phyloP scores from a whole-genome alignment of 2,888 invertebrate genomes.

The Idaea straminata region DNA sequence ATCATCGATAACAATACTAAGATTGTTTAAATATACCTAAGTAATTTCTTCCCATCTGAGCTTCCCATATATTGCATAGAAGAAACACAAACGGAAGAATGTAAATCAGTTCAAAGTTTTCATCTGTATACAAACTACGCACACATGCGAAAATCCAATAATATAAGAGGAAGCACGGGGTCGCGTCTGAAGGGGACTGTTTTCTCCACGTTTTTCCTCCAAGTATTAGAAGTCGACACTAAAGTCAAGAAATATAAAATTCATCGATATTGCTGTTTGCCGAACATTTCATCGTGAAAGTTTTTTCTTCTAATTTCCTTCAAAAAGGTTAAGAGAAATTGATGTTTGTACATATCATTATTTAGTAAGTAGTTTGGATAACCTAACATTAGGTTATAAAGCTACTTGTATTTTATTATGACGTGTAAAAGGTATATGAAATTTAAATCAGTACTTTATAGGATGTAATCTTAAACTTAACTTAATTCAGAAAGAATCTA shows the following conservation, averaged over 20 bases:
- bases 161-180: slow-evolving; percentile 57
- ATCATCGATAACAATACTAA: not conserved
- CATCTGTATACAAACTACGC: slow-evolving; percentile 42
- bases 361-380: not conserved
- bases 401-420: too few species aligned
- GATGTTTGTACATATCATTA: not conserved
- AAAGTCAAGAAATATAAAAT: slow-evolving; percentile 70
- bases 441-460: too few species aligned
- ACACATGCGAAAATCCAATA: slow-evolving; percentile 73
- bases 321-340: slow-evolving; percentile 2
- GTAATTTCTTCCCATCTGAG: not conserved
- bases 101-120: slow-evolving; percentile 67
- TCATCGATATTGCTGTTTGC: slow-evolving; percentile 65
- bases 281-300: slow-evolving; percentile 40
- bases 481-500: too few species aligned
- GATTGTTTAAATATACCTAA: not conserved
- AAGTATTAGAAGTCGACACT: slow-evolving; percentile 60
- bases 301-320: slow-evolving; percentile 17
- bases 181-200: slow-evolving; percentile 60
- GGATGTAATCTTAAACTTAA: too few species aligned
- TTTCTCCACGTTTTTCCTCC: slow-evolving; percentile 67
- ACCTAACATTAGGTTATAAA: too few species aligned
- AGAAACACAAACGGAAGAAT: slow-evolving; percentile 37
- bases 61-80: slow-evolving; percentile 20
- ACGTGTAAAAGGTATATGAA: too few species aligned